Percentiles rank a stretch among this genome's conserved stretches.
These are phyloP conservation scores for Harmothoe impar DNA, from an alignment of 2,888 invertebrate genomes.

Conservation along the genomic window DNA sequence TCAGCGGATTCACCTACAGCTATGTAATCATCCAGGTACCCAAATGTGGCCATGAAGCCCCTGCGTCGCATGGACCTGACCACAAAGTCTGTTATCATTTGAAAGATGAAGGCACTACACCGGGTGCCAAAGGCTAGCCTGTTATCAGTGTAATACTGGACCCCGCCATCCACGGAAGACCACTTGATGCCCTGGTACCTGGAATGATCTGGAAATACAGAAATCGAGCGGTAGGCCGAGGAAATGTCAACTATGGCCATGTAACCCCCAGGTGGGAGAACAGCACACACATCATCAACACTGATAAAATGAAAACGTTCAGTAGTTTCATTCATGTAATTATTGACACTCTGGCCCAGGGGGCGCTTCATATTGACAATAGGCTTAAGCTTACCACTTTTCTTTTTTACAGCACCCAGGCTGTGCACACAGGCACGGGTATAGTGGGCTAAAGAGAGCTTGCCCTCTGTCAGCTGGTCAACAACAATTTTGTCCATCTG, in stretches of 20 bases:
- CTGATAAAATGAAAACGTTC: background rate
- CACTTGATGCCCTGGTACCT: background rate
- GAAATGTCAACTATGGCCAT: background rate
- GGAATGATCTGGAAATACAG: background rate
- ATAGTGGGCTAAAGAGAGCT: too few species aligned
- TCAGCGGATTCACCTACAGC: background rate
- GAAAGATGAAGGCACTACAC: background rate
- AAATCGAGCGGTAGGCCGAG: background rate
- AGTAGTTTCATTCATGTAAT: background rate
- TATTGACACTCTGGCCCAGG: too few species aligned
- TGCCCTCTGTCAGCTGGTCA: too few species aligned
- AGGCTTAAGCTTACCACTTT: too few species aligned
- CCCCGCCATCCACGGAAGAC: background rate
- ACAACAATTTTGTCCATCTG: too few species aligned
- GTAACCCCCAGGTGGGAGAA: background rate
- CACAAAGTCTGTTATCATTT: too few species aligned
- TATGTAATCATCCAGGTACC: background rate
- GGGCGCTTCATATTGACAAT: too few species aligned
- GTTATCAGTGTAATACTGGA: background rate
- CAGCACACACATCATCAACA: too few species aligned
- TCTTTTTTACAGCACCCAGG: too few species aligned
- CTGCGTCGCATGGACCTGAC: too few species aligned
- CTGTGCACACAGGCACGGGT: too few species aligned
- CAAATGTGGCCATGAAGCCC: too few species aligned
- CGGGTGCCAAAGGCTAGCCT: background rate